These are phyloP conservation scores for Pachymerium ferrugineum DNA, from an alignment of 2,888 invertebrate species.

Conservation along the genomic window DNA sequence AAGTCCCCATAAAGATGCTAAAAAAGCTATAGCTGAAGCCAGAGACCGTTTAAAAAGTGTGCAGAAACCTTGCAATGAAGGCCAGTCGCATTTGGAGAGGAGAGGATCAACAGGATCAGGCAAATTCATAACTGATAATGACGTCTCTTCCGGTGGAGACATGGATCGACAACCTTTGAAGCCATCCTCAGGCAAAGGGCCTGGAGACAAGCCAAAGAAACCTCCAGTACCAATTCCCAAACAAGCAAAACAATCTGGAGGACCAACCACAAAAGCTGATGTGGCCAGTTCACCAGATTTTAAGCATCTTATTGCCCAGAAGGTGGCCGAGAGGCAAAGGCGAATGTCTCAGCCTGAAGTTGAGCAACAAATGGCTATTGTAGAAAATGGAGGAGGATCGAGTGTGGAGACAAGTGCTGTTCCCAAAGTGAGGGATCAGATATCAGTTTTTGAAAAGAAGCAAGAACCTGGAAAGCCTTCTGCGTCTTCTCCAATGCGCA, in stretches of 20 bases:
- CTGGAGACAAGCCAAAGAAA: slow-evolving; percentile 27
- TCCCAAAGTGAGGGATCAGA: slow-evolving; percentile 36
- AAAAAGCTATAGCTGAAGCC: slow-evolving; percentile 31
- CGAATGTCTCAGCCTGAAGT: slow-evolving; percentile 36
- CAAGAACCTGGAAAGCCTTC: slow-evolving; percentile 34
- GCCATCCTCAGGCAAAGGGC: slow-evolving; percentile 29
- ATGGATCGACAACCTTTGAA: slow-evolving; percentile 5
- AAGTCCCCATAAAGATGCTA: slow-evolving; percentile 32
- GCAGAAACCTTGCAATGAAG: background rate
- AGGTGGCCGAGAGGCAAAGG: slow-evolving; percentile 41
- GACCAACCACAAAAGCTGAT: slow-evolving; percentile 22
- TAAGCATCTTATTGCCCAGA: slow-evolving; percentile 41
- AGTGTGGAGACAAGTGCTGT: slow-evolving; percentile 25
- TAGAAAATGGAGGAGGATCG: background rate
- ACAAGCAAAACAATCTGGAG: slow-evolving; percentile 6
- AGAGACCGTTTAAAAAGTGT: slow-evolving; percentile 29
- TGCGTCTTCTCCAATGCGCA: slow-evolving; percentile 36
- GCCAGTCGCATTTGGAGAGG: background rate
- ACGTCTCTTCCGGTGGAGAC: background rate
- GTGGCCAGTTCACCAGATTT: slow-evolving; percentile 36
- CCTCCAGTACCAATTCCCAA: slow-evolving; percentile 29
- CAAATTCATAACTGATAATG: background rate
- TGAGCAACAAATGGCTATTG: background rate
- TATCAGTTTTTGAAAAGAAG: slow-evolving; percentile 36
- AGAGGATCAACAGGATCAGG: slow-evolving; percentile 23